These are phyloP conservation scores for Cottus gobio DNA, from an alignment of 2,113 vertebrate genomes.

Conservation along the genomic window DNA sequence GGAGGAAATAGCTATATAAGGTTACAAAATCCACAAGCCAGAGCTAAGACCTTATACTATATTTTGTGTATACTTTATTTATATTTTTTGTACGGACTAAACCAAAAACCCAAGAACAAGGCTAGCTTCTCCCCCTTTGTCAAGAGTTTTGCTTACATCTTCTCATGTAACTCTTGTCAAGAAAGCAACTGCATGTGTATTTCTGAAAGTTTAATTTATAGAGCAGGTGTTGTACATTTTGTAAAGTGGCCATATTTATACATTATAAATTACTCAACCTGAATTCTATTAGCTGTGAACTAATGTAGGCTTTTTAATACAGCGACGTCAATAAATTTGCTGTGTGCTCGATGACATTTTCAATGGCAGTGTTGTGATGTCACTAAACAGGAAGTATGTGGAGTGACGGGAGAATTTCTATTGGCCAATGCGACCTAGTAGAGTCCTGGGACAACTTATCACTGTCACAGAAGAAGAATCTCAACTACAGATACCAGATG, in stretches of 20 bases:
- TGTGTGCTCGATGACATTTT: not conserved
- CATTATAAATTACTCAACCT: not conserved
- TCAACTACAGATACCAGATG: constrained; percentile 92
- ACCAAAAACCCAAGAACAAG: not conserved
- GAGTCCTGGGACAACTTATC: constrained; percentile 92
- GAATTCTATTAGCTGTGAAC: not conserved
- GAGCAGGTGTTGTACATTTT: not conserved
- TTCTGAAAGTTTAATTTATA: not conserved
- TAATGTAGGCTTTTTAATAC: not conserved
- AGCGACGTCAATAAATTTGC: not conserved
- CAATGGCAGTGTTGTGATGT: constrained; percentile 33
- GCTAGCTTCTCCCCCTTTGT: not conserved
- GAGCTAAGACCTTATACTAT: constrained; percentile 1
- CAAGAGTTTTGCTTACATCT: not conserved
- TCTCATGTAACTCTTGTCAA: not conserved
- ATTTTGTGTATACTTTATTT: too few relatives aligned
- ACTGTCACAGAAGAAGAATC: constrained; percentile 90
- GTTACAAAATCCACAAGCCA: too few relatives aligned
- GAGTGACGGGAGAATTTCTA: constrained; percentile 87
- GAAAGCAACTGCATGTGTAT: not conserved
- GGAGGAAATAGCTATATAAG: not conserved
- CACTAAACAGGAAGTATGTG: constrained; percentile 85
- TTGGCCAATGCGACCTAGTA: constrained; percentile 91
- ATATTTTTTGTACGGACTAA: too few relatives aligned
- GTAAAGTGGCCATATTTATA: not conserved